Evolutionary conservation across 2,797 vertebrate species (phyloP), one percentile per base, ranked within the genome.

Genomic region (Channallabes apus): DNA sequence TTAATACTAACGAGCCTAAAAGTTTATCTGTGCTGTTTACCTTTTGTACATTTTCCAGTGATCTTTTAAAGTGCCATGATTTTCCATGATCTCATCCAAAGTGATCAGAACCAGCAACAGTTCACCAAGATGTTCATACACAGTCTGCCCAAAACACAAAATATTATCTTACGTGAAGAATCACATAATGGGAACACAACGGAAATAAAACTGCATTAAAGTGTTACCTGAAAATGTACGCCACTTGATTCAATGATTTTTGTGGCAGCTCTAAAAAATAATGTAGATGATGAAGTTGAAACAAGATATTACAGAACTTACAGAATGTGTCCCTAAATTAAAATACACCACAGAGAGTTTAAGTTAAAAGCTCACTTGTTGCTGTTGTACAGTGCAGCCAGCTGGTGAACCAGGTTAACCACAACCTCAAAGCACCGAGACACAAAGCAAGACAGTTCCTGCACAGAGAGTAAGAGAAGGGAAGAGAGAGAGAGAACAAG

Each of bases 41-140:
- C 98, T 98, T 95, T 99, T 99, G 91, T 99, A 99, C 98, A 97
- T 99, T 88, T 98, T 99, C 98, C 98, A 99, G 91, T 99, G 98
- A 86, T 99, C 98, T 92, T 97, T 99, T 72, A 99, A 91, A 0
- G 97, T 97, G 84, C 94, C 91, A 14, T 99, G 98, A 92, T 99
- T 98, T 90, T 97, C 97, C 92, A 99, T 96, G 78, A 99, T 98
- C 93, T 99, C 98, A 94, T 99, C 98, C 73, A 99, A 92, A 0
- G 98, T 97, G 80, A 99, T 96, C 89, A 99, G 92, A 80, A 99
- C 95, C 81, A 96, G 93, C 2, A 99, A 92, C 90, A 99, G 88
- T 86, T 99, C 98, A 80, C 98, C 98, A 24, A 99, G 94, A 86
- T 99, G 98, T 86, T 99, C 98, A 2, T 98, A 99, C 91, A 99